These are phyloP conservation scores for Lucilia cuprina DNA, from an alignment of 1,140 invertebrate genomes.

Conservation along the genomic window DNA sequence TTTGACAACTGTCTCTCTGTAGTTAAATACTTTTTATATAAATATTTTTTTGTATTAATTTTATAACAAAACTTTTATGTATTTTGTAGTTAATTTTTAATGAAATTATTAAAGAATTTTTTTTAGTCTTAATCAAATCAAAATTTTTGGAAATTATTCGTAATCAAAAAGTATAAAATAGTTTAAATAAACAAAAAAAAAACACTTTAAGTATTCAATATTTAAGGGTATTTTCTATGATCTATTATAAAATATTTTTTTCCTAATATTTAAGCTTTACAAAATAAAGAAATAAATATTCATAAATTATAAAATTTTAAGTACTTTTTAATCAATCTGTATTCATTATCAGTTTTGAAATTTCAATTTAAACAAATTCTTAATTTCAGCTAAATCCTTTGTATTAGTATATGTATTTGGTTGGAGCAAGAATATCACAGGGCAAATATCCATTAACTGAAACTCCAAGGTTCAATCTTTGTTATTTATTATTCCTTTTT, in stretches of 20 bases:
- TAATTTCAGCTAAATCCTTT: too few relatives aligned
- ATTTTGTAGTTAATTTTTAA: background rate
- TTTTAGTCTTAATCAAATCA: background rate
- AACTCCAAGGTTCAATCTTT: too few relatives aligned
- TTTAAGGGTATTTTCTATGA: conserved; percentile 35
- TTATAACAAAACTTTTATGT: background rate
- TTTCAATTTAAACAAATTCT: too few relatives aligned
- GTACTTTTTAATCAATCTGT: too few relatives aligned
- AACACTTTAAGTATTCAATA: conserved; percentile 26
- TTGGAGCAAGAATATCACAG: too few relatives aligned
- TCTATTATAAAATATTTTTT: conserved; percentile 28
- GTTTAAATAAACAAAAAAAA: background rate
- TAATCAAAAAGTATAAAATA: background rate
- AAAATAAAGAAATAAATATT: conserved; percentile 21
- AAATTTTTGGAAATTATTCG: background rate
- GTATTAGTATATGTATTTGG: too few relatives aligned
- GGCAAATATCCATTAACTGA: too few relatives aligned
- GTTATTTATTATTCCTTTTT: too few relatives aligned
- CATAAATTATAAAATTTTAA: background rate
- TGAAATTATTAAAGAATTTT: background rate
- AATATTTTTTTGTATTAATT: too few relatives aligned
- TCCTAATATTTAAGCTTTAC: conserved; percentile 27
- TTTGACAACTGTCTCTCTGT: too few relatives aligned
- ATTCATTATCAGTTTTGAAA: too few relatives aligned
- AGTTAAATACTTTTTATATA: too few relatives aligned